Base-by-base conservation (phyloP, 2,888 invertebrate species). In the Autographa pulchrina region DNA sequence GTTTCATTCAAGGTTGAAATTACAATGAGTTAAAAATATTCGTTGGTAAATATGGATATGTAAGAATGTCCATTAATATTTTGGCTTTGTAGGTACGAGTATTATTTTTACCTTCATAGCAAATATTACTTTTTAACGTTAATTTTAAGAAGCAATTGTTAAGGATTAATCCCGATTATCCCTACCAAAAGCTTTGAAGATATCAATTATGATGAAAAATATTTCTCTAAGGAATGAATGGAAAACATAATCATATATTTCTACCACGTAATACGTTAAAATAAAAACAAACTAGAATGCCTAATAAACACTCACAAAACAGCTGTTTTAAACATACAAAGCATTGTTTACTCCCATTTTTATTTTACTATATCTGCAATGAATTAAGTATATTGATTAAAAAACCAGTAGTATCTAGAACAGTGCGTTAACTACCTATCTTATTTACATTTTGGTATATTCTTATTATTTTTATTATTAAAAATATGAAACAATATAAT, bases 11-110 rank as follows among this genome's bases (percentile, higher is more conserved):
- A 70, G 62, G 66, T 64, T 59, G 35, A 59, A n/a, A 68, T 65
- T 65, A 69, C 68, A 69, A 72, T 65, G 56, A 70, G 48, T 62
- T 62, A 18, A 32, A 68, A 68, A 77, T 66, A 56, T 48, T 35
- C 18, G 1, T 8, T 11, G 8, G 20, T 63, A 11, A 63, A 35
- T 18, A 18, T 38, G 38, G 38, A n/a, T n/a, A 1, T 48, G 16
- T 16, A n/a, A n/a, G 48, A n/a, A 48, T 48, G 48, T n/a, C n/a
- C 11, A 48, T 16, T 48, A n/a, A 48, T 48, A 11, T 38, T 38
- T 38, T 8, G 38, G 9, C 9, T 38, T 25, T 2, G 3, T 25
- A 9, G 38, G 38, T 38, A 11, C 38, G 8, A 0, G 38, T 38
- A 38, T 38, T 38, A 38, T 38, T 38, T 38, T 38, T 38, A 38